Percentiles rank a stretch among this genome's conserved stretches.
phyloP scores from a whole-genome alignment of 2,113 vertebrate species.

The Rhabdomys dilectus region DNA sequence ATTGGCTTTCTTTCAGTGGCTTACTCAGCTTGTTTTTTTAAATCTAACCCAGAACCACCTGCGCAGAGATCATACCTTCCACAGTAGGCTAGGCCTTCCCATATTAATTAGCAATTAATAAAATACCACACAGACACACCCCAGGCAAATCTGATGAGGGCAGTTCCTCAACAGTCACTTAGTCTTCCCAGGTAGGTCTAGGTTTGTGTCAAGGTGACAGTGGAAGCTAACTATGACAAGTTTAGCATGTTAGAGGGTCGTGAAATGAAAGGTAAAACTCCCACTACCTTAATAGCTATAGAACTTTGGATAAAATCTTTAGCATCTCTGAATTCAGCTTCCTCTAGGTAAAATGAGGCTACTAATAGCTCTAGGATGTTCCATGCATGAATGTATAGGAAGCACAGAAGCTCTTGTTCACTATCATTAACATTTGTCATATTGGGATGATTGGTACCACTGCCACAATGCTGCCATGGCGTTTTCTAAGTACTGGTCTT shows the following conservation, averaged over 20 bases:
- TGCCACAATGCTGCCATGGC: neutral
- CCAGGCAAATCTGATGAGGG: neutral
- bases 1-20: neutral
- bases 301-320: neutral
- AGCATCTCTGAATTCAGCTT: neutral
- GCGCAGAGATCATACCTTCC: neutral
- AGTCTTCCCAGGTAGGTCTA: neutral
- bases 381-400: neutral
- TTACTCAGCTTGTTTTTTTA: neutral
- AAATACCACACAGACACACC: neutral
- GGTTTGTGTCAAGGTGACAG: neutral
- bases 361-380: neutral
- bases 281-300: neutral
- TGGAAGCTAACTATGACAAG: neutral
- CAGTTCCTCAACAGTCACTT: neutral
- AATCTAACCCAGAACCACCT: neutral
- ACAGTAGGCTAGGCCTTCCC: neutral
- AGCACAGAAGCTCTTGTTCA: constrained; percentile 1
- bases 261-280: neutral
- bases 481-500: neutral
- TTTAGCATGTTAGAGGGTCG: neutral
- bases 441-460: neutral
- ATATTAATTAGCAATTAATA: neutral
- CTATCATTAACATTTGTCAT: neutral
- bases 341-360: neutral